phyloP scores from a whole-genome alignment of 35 echinoderm and acorn worm species.

The Holothuria glaberrima region DNA sequence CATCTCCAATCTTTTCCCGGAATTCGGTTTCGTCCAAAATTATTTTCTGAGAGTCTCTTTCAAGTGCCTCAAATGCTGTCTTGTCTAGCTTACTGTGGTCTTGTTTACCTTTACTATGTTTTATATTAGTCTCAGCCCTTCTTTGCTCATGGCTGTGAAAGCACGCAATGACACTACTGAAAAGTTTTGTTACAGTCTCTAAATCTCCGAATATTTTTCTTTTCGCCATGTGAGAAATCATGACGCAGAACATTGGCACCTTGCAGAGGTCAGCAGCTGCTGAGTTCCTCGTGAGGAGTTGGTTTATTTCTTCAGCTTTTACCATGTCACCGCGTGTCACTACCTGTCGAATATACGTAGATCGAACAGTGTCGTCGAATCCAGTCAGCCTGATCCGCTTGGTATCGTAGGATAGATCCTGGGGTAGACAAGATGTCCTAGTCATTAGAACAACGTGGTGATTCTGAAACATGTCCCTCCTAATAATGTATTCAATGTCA shows the following conservation, averaged over 20 bases:
- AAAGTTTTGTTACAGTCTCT: neutral
- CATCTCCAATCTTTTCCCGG: neutral
- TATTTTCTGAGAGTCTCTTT: neutral
- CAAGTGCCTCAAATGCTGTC: no score
- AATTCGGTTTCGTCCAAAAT: neutral
- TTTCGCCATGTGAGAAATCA: slow-evolving; percentile 4
- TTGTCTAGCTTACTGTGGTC: no score
- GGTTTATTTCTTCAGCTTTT: neutral
- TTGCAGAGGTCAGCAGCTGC: neutral
- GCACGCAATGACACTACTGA: neutral
- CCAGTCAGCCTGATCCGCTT: neutral
- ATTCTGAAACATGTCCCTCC: neutral
- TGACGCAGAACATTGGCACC: slow-evolving; percentile 1
- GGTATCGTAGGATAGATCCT: neutral
- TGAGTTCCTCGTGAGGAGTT: neutral
- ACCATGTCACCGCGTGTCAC: neutral
- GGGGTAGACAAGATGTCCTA: neutral
- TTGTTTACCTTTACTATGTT: neutral
- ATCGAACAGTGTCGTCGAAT: neutral
- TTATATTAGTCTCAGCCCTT: neutral
- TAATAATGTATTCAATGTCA: neutral
- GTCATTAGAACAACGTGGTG: neutral
- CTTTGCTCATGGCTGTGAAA: neutral
- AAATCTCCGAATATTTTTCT: neutral
- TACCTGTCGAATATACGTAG: neutral